Base-by-base conservation (phyloP, 1,140 invertebrate genomes). In the Pentalonia nigronervosa region DNA sequence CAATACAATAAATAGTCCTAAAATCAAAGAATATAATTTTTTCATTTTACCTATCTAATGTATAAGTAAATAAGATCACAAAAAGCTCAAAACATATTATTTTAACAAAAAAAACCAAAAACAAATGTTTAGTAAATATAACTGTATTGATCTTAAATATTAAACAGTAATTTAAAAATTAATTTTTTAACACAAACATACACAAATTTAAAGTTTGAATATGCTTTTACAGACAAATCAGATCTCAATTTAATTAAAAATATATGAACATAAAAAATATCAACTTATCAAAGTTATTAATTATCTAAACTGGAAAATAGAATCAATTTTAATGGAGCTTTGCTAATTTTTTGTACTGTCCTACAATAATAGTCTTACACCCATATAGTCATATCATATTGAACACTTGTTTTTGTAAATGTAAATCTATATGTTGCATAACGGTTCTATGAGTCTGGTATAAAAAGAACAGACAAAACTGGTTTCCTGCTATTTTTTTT, bases 381-480 rank as follows among this genome's bases (percentile, higher is more conserved):
- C 14, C 14, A 76, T 76, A n/a, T 76, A 76, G 30, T n/a, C n/a
- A 83, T 83, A 83, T 83, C 60, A 36, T 87, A 48, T 48, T 48
- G 50, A 88, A 30, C 53, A 60, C 88, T 90, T 90, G 48, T 36
- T 53, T 90, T 41, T 20, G 25, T 67, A 60, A 90, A 90, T 45
- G 23, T 90, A 56, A 90, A 67, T 90, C 30, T 67, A 90, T 45
- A 90, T 45, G 34, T 90, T 90, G 41, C 89, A 67, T 90, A 90
- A 90, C 89, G 89, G 89, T 90, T 90, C 89, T 90, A 14, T 7
- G 21, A 67, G 36, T 45, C 56, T 20, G 25, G 2, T 45, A 67
- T 2, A 45, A 67, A 41, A 90, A 56, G 4, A 56, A 56, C 23
- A 20, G 17, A 67, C 30, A 67, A 67, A 90, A 90, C 89, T 90